These are phyloP conservation scores for Sussaba pulchella DNA, from an alignment of 2,888 invertebrate genomes.

Conservation along the genomic window DNA sequence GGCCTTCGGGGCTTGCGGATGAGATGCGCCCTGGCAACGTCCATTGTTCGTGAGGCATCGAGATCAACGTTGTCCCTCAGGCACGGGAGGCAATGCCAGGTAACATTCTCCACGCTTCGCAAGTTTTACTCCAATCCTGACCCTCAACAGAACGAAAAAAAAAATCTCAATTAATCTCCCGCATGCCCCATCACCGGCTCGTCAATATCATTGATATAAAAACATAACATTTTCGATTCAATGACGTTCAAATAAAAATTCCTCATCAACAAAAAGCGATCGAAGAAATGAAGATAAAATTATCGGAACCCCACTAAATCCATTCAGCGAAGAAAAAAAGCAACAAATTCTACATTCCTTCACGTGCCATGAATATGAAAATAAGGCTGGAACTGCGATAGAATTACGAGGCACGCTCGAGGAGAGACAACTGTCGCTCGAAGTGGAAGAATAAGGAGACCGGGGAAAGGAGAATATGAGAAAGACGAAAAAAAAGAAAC, in stretches of 20 bases:
- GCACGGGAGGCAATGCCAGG: conserved; percentile 10
- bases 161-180: neutral
- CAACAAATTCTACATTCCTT: neutral
- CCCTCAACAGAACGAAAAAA: neutral
- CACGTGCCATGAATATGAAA: neutral
- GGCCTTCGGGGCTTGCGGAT: conserved; percentile 37
- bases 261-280: neutral
- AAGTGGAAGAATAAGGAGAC: conserved; percentile 35
- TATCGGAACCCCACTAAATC: neutral
- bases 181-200: neutral
- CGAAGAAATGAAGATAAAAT: neutral
- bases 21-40: conserved; percentile 37
- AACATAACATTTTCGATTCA: too few species aligned
- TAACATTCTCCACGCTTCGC: neutral
- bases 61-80: conserved; percentile 28
- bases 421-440: conserved; percentile 44
- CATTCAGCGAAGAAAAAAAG: neutral
- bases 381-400: neutral
- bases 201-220: neutral
- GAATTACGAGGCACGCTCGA: neutral
- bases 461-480: conserved; percentile 36
- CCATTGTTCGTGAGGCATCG: conserved; percentile 39
- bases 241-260: neutral
- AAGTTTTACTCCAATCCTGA: conserved; percentile 8
- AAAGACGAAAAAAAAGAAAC: conserved; percentile 28